These are phyloP conservation scores for Caenorhabditis sp. DNA, from an alignment of 2,888 invertebrate species.

Conservation along the genomic window DNA sequence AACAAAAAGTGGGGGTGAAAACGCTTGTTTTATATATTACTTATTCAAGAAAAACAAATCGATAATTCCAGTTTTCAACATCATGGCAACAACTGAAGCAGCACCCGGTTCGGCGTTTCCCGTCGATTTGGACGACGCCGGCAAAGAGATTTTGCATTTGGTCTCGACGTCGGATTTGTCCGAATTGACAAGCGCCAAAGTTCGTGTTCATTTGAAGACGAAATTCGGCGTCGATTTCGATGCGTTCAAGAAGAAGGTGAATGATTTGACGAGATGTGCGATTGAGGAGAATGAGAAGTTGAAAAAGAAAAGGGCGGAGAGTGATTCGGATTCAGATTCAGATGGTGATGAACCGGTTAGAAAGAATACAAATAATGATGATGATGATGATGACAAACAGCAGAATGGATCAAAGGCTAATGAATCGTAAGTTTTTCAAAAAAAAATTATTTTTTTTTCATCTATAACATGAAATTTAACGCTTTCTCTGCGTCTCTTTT, in stretches of 20 bases:
- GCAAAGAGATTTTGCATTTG: not conserved
- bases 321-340: not conserved
- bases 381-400: not conserved
- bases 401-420: not conserved
- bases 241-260: not conserved
- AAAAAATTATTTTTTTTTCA: too few relatives aligned
- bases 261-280: not conserved
- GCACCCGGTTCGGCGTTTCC: not conserved
- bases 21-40: not conserved
- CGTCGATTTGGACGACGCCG: not conserved
- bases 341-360: not conserved
- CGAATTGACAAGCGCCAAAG: not conserved
- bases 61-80: not conserved
- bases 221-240: not conserved
- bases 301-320: not conserved
- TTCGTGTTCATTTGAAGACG: not conserved
- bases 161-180: not conserved
- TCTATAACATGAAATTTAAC: too few relatives aligned
- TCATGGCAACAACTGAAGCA: not conserved
- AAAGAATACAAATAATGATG: too few relatives aligned
- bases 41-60: not conserved
- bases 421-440: too few relatives aligned
- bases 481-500: too few relatives aligned
- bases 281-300: not conserved
- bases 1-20: not conserved